Evolutionary conservation across 2,888 invertebrate species (phyloP).

Genomic region (Drosophila borealis): DNA sequence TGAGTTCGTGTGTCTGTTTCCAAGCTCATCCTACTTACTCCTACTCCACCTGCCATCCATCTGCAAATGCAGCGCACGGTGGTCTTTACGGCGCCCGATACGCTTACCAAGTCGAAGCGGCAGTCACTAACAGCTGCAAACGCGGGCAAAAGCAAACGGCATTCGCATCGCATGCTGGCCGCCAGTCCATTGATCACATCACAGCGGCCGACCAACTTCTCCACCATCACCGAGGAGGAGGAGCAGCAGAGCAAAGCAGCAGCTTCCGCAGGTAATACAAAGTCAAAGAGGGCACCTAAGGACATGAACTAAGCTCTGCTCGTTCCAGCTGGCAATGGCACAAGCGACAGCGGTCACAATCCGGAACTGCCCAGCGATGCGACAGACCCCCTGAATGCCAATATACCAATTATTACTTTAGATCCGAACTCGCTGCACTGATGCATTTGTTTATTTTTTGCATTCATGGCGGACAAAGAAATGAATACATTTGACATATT

Average conservation of each 20-base stretch:
- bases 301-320: neutral
- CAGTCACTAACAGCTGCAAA: conserved; percentile 28
- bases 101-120: conserved; percentile 57
- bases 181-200: conserved; percentile 71
- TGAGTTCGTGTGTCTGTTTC: conserved; percentile 70
- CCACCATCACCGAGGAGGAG: conserved; percentile 75
- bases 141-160: conserved; percentile 38
- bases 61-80: conserved; percentile 54
- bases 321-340: conserved; percentile 38
- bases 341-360: conserved; percentile 34
- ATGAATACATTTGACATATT: conserved; percentile 43
- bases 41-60: too few species aligned
- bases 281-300: conserved; percentile 5
- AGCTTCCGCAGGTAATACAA: conserved; percentile 27
- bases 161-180: conserved; percentile 58
- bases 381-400: conserved; percentile 16
- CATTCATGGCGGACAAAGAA: neutral
- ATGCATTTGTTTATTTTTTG: conserved; percentile 6
- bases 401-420: conserved; percentile 61
- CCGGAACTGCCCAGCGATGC: conserved; percentile 35
- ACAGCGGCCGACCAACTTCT: conserved; percentile 70
- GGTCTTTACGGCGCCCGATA: conserved; percentile 58
- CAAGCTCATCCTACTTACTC: neutral
- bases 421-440: conserved; percentile 48
- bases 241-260: conserved; percentile 59